Evolutionary conservation across 1,140 invertebrate species (phyloP).

Genomic region (Kradibia gibbosae): DNA sequence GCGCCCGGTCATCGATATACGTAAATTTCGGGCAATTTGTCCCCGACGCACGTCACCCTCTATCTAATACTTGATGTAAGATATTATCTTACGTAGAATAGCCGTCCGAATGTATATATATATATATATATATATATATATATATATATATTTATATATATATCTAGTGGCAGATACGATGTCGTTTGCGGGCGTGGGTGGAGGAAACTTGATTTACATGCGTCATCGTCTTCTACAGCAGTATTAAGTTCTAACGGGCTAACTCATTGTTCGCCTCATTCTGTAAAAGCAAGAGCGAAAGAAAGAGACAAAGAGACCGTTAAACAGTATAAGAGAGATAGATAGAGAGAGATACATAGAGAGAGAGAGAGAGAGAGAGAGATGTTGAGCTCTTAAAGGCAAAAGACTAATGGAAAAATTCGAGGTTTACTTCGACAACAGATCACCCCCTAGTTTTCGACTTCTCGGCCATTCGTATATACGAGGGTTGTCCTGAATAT

Average conservation of each 20-base stretch:
- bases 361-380: neutral
- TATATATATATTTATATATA: neutral
- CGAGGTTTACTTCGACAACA: slow-evolving; percentile 9
- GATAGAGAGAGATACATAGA: neutral
- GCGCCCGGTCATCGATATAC: slow-evolving; percentile 26
- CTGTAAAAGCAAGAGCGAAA: neutral
- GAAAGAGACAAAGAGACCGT: neutral
- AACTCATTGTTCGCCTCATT: slow-evolving; percentile 31
- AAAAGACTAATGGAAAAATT: slow-evolving; percentile 45
- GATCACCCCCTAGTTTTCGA: slow-evolving; percentile 38
- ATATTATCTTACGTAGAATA: slow-evolving; percentile 45
- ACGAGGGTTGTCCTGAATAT: slow-evolving; percentile 10
- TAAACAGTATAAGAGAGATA: neutral
- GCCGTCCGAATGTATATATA: neutral
- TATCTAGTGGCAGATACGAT: neutral
- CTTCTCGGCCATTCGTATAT: neutral
- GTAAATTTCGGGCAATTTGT: slow-evolving; percentile 47
- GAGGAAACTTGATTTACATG: slow-evolving; percentile 48
- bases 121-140: slow-evolving; percentile 1
- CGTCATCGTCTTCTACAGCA: slow-evolving; percentile 44
- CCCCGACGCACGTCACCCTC: neutral
- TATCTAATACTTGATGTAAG: slow-evolving; percentile 39
- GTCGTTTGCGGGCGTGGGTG: slow-evolving; percentile 10
- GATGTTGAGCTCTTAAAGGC: neutral
- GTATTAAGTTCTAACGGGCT: slow-evolving; percentile 46